A percentile compares a stretch with the other conserved stretches of the same genome.
Evolutionary conservation across 2,797 vertebrate species (phyloP).

Genomic region (Cuculus canorus): DNA sequence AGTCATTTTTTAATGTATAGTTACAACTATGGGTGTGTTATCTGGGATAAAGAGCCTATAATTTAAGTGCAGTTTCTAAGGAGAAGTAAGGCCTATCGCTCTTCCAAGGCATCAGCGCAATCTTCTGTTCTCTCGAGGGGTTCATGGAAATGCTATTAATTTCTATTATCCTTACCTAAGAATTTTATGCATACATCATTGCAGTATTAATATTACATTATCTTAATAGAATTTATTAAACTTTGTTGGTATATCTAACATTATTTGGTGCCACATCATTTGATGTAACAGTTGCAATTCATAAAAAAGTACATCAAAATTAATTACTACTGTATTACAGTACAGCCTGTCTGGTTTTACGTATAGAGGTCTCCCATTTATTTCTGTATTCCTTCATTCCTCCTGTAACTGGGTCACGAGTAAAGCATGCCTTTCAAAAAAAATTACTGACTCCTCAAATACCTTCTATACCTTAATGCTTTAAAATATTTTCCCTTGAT

Average conservation of each 20-base stretch:
- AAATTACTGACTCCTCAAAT: not conserved
- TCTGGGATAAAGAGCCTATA: not conserved
- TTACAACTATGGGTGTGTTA: not conserved
- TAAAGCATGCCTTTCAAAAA: not conserved
- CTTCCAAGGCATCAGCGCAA: not conserved
- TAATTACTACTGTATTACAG: not conserved
- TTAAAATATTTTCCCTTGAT: not conserved
- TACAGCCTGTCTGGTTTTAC: not conserved
- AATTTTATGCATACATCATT: not conserved
- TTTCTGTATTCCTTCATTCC: not conserved
- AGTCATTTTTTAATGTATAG: not conserved
- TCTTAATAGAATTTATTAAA: not conserved
- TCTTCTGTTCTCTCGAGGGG: not conserved
- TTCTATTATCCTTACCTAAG: not conserved
- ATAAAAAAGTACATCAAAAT: not conserved
- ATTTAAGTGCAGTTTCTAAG: not conserved
- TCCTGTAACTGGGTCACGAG: not conserved
- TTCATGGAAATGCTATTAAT: not conserved
- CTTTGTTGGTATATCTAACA: not conserved
- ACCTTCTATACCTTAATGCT: not conserved
- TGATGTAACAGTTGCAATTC: not conserved
- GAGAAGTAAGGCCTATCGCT: not conserved
- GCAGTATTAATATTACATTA: not conserved
- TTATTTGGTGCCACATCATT: not conserved
- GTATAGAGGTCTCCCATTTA: not conserved